phyloP scores from a whole-genome alignment of 2,888 invertebrate genomes.

The Leucophora obtusa region DNA sequence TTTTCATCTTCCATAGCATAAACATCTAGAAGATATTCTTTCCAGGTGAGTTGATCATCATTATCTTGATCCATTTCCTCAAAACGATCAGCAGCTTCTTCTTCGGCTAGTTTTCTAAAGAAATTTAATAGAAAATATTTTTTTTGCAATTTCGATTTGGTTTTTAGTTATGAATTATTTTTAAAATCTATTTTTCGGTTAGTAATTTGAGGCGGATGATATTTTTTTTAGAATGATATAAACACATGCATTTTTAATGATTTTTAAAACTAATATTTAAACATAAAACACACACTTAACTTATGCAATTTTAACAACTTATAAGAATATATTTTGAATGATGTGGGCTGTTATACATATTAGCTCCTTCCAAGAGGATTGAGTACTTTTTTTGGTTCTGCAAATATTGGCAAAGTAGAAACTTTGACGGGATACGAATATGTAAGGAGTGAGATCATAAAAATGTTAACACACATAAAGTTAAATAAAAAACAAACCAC shows the following conservation, averaged over 20 bases:
- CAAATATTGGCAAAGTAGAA: too few species aligned
- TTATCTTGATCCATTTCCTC: conserved; percentile 91
- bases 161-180: background rate
- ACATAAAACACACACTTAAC: too few species aligned
- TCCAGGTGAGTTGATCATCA: conserved; percentile 91
- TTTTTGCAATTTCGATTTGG: background rate
- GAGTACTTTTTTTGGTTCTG: too few species aligned
- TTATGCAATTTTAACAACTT: too few species aligned
- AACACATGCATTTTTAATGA: background rate
- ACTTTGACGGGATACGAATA: too few species aligned
- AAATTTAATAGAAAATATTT: conserved; percentile 12
- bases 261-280: background rate
- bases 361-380: too few species aligned
- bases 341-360: too few species aligned
- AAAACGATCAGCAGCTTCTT: conserved; percentile 91
- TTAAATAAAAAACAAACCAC: too few species aligned
- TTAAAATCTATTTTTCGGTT: background rate
- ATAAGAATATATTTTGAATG: too few species aligned
- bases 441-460: too few species aligned
- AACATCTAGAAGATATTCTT: conserved; percentile 92
- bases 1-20: conserved; percentile 87
- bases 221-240: background rate
- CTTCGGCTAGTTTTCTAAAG: conserved; percentile 87
- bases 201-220: background rate
- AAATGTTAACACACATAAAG: too few species aligned